Conservation (phyloP, 2,888 invertebrate genomes). For the Beris morrisii region DNA sequence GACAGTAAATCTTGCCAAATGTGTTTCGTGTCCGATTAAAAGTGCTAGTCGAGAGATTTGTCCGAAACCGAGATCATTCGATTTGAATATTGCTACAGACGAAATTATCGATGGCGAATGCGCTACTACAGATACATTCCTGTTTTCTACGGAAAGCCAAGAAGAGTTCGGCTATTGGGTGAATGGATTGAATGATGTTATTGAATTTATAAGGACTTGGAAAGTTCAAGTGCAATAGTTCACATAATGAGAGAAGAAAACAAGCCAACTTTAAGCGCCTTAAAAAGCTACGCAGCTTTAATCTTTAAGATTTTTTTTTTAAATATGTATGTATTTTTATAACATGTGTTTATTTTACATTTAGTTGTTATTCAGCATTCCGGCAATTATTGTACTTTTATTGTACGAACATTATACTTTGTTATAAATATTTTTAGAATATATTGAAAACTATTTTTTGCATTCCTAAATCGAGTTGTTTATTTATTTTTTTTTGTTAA, state of each 20-base stretch:
- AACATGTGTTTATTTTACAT: not conserved
- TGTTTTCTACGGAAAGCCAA: constrained; percentile 58
- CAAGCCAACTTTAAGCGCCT: constrained; percentile 11
- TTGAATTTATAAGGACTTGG: constrained; percentile 57
- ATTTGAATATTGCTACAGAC: constrained; percentile 46
- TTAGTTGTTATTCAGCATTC: constrained; percentile 24
- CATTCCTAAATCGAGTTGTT: too few species aligned
- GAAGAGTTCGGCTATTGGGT: constrained; percentile 58
- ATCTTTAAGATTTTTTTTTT: too few species aligned
- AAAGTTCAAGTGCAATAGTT: constrained; percentile 42
- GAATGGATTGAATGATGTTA: constrained; percentile 54
- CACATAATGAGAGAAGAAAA: constrained; percentile 4
- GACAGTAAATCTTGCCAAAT: constrained; percentile 54
- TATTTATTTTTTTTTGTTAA: too few species aligned
- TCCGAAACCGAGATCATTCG: constrained; percentile 57
- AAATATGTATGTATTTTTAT: too few species aligned
- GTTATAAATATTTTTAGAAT: too few species aligned
- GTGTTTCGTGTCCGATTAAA: constrained; percentile 47
- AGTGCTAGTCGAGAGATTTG: constrained; percentile 56
- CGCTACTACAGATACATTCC: constrained; percentile 45
- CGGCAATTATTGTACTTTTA: constrained; percentile 17
- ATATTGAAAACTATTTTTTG: too few species aligned
- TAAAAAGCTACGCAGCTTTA: not conserved
- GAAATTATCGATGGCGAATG: constrained; percentile 12
- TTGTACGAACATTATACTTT: not conserved